Evolutionary conservation across 2,888 invertebrate genomes (phyloP), one percentile per base, ranked within the genome.

Genomic region (Eupithecia pulchellata): DNA sequence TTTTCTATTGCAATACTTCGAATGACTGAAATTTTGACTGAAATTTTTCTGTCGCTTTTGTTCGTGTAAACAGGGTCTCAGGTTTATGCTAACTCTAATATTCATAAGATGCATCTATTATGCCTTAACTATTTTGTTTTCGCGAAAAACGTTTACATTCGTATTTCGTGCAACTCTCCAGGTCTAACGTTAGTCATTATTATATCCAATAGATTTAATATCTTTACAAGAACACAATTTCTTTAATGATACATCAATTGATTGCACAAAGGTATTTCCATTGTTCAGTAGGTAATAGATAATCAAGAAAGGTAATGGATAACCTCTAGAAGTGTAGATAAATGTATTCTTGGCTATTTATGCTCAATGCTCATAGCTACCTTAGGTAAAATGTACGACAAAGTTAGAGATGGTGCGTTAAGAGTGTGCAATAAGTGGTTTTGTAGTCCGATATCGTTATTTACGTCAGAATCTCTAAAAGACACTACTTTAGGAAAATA

Each of bases 171-270:
- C n/a, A 42, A 42, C n/a, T 13, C 42, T 42, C 42, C 6, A 6
- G 11, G 5, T 52, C 25, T 25, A 52, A 52, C 20, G 13, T 25
- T 25, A 4, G 2, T 42, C 0, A 52, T 52, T 3, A 25, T 52
- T 25, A 52, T 52, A 25, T 52, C 13, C 20, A 25, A 8, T 47
- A n/a, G 27, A 36, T 72, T n/a, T n/a, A 74, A 77, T 77, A 71
- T 68, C 66, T 70, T 79, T 71, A 72, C 73, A 81, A 79, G 82
- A 82, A 85, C 79, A 74, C 80, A 81, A 84, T 87, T 83, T 85
- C 77, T 84, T 76, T 85, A 83, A 86, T 86, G 76, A 79, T 74
- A 57, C 74, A 75, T 79, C 86, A 80, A 86, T 87, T 86, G 76
- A 74, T 74, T 57, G 17, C 57, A 17, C 73, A 76, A 77, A 80